Evolutionary conservation across 2,888 invertebrate genomes (phyloP), one percentile per base, ranked within the genome.

Genomic region (Dicycla oo): DNA sequence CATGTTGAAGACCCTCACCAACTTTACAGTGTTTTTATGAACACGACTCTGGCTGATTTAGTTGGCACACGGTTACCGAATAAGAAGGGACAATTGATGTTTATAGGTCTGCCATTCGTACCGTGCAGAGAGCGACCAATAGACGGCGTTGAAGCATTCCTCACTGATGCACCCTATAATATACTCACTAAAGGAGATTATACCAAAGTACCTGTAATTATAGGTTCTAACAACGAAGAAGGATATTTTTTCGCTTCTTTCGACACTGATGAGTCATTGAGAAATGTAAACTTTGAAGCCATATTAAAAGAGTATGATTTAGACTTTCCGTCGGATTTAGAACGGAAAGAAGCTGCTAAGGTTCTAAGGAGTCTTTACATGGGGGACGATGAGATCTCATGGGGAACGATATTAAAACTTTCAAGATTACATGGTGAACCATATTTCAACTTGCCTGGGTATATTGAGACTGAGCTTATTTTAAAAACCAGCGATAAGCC

Each of bases 201-300:
- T 38, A 75, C 80, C 49, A 84, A 84, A 68, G 83, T 88, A 8
- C 88, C 88, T 1, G 64, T 86, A 3, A 86, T 88, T 7, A 81
- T 87, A 65, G 88, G 88, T 7, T 66, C 58, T 10, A 88, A 83
- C 11, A 70, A 72, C 30, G 65, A 84, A 57, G 88, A 88, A 64
- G 88, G 88, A 15, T 82, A 79, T 45, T 73, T 34, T 45, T 77
- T 82, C 10, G 73, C 82, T 4, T 20, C 45, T 26, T 15, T 0
- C 0, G 75, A 76, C 0, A 76, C 53, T n/a, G 54, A 78, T 3
- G 72, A 61, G 11, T 30, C 78, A 23, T 30, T 76, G 30, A 53
- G 13, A 1, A 56, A 64, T 40, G 1, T 78, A 23, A 18, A 60
- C 11, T 78, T 76, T 23, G 64, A 64, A 56, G 15, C 0, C 2